Evolutionary conservation across 2,113 vertebrate species (phyloP).

Genomic region (Nannospalax galili): DNA sequence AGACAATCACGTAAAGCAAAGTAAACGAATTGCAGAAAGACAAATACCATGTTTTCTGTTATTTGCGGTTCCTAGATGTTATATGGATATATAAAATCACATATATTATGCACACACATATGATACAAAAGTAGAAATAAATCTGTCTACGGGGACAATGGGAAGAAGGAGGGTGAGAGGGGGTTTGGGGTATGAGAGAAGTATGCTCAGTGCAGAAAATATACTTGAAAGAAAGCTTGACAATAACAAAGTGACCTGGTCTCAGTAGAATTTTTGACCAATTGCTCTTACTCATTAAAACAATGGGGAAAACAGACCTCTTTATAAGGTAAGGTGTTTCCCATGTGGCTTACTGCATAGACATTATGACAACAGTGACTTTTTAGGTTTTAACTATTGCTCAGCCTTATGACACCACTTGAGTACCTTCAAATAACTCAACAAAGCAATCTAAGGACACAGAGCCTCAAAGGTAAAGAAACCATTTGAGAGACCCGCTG

Average conservation of each 20-base stretch:
- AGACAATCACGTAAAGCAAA: not conserved
- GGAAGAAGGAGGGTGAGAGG: not conserved
- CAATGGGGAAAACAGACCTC: constrained; percentile 9
- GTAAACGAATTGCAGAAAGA: not conserved
- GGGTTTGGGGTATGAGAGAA: too few species aligned
- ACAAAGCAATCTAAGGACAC: not conserved
- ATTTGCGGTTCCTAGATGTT: not conserved
- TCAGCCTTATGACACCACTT: not conserved
- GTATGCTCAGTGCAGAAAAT: not conserved
- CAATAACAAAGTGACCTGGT: too few species aligned
- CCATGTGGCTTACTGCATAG: not conserved
- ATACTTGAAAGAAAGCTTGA: too few species aligned
- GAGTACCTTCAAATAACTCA: not conserved
- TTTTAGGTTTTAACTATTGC: not conserved
- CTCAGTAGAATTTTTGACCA: not conserved
- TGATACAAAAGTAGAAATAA: too few species aligned
- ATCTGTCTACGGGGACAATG: not conserved
- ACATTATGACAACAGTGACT: not conserved
- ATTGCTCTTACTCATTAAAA: not conserved
- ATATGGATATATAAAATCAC: not conserved
- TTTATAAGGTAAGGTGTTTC: constrained; percentile 35
- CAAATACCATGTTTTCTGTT: not conserved
- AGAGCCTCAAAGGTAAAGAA: not conserved
- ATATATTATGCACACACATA: too few species aligned
- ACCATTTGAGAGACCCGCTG: not conserved